These are phyloP conservation scores for Zophobas atratus DNA, from an alignment of 1,140 invertebrate genomes.

Conservation along the genomic window DNA sequence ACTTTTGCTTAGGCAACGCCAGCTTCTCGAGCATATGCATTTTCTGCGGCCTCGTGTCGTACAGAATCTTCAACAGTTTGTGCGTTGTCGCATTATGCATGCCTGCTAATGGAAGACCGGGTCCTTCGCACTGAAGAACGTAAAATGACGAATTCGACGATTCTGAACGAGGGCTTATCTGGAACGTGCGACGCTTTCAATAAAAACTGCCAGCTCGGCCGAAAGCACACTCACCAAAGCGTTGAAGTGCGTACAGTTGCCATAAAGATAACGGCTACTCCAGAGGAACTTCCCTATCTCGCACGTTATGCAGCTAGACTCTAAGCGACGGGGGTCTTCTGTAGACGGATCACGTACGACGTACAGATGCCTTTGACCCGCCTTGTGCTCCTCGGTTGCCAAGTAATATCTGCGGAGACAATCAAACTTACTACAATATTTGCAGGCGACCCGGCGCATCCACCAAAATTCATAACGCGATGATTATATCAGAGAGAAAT, in stretches of 20 bases:
- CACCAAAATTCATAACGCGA: background rate
- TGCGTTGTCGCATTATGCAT: conserved; percentile 81
- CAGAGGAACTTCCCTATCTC: conserved; percentile 79
- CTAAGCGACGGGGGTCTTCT: conserved; percentile 78
- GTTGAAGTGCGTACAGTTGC: conserved; percentile 86
- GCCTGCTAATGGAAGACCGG: conserved; percentile 83
- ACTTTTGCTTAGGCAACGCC: conserved; percentile 81
- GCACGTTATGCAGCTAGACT: conserved; percentile 87
- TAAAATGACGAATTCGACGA: conserved; percentile 76
- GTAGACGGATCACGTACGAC: conserved; percentile 79
- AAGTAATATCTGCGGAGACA: conserved; percentile 70
- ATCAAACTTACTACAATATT: background rate
- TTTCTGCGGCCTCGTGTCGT: conserved; percentile 80
- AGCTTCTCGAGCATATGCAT: conserved; percentile 77
- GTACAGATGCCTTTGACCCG: conserved; percentile 90
- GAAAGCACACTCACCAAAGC: conserved; percentile 73
- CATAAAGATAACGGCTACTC: conserved; percentile 82
- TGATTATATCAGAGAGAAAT: background rate
- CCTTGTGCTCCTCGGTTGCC: conserved; percentile 82
- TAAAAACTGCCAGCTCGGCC: conserved; percentile 8
- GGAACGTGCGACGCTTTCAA: conserved; percentile 11
- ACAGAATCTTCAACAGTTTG: conserved; percentile 80
- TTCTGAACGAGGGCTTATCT: conserved; percentile 55
- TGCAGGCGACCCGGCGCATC: conserved; percentile 3
- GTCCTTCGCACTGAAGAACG: conserved; percentile 85